Conservation (phyloP, 1,140 invertebrate species). For the Amyelois transitella region DNA sequence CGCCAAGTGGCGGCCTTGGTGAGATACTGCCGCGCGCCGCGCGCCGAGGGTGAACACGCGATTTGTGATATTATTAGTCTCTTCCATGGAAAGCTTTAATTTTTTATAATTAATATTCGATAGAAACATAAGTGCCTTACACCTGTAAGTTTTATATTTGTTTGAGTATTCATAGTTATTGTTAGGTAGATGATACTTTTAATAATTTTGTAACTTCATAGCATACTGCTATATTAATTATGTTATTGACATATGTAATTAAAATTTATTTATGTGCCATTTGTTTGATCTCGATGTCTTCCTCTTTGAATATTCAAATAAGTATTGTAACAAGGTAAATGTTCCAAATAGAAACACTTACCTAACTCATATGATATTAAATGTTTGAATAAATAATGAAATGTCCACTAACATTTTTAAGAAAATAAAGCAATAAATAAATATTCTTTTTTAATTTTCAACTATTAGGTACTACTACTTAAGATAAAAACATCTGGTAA, state of each 20-base stretch:
- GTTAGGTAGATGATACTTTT: too few relatives aligned
- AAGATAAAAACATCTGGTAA: too few relatives aligned
- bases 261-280: slow-evolving; percentile 51
- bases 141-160: slow-evolving; percentile 1
- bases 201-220: background rate
- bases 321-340: slow-evolving; percentile 11
- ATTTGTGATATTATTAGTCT: slow-evolving; percentile 64
- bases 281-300: slow-evolving; percentile 64
- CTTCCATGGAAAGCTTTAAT: slow-evolving; percentile 72
- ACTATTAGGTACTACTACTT: background rate
- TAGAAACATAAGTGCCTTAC: slow-evolving; percentile 17
- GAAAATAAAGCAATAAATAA: background rate
- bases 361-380: too few relatives aligned
- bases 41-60: slow-evolving; percentile 16
- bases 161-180: background rate
- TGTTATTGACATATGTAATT: slow-evolving; percentile 8
- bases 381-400: background rate
- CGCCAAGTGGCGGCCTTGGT: slow-evolving; percentile 65
- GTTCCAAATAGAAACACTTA: slow-evolving; percentile 18
- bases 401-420: background rate
- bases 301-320: slow-evolving; percentile 24
- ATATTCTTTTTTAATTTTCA: background rate
- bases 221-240: background rate
- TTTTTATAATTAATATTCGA: slow-evolving; percentile 51
- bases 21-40: slow-evolving; percentile 3